Percentiles rank a stretch among this genome's conserved stretches.
These are phyloP conservation scores for Scomber scombrus DNA, from an alignment of 2,113 vertebrate genomes.

Conservation along the genomic window DNA sequence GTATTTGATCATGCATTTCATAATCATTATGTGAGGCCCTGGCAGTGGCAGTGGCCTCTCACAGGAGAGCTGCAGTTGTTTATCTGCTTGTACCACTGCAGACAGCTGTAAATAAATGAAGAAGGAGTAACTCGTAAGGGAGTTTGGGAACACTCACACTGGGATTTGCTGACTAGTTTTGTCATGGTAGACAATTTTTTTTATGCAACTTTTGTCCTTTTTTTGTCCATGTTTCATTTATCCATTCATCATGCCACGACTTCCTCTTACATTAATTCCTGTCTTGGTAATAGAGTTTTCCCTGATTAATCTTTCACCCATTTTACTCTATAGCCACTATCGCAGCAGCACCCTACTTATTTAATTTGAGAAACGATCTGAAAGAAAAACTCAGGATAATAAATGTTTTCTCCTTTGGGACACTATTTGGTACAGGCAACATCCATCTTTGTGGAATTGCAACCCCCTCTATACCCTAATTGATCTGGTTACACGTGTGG, in stretches of 20 bases:
- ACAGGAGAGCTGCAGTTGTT: constrained; percentile 70
- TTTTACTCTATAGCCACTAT: constrained; percentile 71
- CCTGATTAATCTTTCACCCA: constrained; percentile 82
- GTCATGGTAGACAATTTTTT: constrained; percentile 52
- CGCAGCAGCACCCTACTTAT: constrained; percentile 76
- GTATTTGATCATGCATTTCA: constrained; percentile 79
- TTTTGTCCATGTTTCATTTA: constrained; percentile 67
- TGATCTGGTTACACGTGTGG: constrained; percentile 59
- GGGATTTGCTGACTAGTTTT: constrained; percentile 77
- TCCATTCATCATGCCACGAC: constrained; percentile 75
- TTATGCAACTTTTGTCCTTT: constrained; percentile 51
- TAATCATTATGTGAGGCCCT: constrained; percentile 77
- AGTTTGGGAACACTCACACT: constrained; percentile 50
- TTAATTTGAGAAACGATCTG: constrained; percentile 82
- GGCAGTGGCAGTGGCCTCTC: constrained; percentile 51
- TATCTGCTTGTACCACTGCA: constrained; percentile 58
- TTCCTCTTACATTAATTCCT: constrained; percentile 79
- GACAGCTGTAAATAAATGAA: constrained; percentile 85
- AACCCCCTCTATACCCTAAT: constrained; percentile 21
- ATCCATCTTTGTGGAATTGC: constrained; percentile 71
- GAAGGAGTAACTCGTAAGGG: constrained; percentile 76
- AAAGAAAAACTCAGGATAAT: constrained; percentile 78
- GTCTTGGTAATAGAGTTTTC: constrained; percentile 80
- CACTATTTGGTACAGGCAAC: constrained; percentile 47
- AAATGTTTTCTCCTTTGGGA: constrained; percentile 81